Evolutionary conservation across 2,113 vertebrate genomes (phyloP).

Genomic region (Bothrops jararaca): DNA sequence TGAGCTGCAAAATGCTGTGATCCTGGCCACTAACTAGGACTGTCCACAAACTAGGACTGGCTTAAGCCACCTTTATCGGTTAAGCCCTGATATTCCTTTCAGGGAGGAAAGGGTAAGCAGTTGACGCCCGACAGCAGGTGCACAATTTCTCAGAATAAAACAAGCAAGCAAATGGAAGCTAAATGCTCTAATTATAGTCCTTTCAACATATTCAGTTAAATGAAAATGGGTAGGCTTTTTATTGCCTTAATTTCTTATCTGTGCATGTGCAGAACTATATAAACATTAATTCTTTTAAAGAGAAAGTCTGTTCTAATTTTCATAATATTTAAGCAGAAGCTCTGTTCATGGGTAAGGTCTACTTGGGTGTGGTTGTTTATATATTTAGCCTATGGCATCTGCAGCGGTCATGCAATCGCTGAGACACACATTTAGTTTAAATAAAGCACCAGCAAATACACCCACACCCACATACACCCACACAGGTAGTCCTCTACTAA

Average conservation of each 20-base stretch:
- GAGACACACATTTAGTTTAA: neutral
- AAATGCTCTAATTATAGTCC: neutral
- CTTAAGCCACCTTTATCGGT: neutral
- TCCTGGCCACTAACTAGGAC: neutral
- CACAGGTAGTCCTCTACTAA: too few relatives aligned
- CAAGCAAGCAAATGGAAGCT: neutral
- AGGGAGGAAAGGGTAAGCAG: neutral
- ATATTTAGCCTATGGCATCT: neutral
- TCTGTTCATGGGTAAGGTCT: constrained; percentile 41
- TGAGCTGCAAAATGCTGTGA: neutral
- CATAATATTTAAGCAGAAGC: constrained; percentile 39
- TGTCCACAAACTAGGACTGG: neutral
- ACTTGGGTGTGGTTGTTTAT: constrained; percentile 16
- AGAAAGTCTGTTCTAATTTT: constrained; percentile 35
- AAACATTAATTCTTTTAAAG: constrained; percentile 21
- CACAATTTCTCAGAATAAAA: neutral
- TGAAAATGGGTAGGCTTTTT: neutral
- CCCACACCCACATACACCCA: too few relatives aligned
- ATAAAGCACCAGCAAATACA: neutral
- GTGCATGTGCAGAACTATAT: neutral
- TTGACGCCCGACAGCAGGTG: neutral
- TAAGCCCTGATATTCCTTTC: neutral
- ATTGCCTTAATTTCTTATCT: neutral
- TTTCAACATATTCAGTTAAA: constrained; percentile 16
- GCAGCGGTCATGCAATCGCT: neutral